phyloP scores from a whole-genome alignment of 2,888 invertebrate genomes.

The Ametastegia equiseti region DNA sequence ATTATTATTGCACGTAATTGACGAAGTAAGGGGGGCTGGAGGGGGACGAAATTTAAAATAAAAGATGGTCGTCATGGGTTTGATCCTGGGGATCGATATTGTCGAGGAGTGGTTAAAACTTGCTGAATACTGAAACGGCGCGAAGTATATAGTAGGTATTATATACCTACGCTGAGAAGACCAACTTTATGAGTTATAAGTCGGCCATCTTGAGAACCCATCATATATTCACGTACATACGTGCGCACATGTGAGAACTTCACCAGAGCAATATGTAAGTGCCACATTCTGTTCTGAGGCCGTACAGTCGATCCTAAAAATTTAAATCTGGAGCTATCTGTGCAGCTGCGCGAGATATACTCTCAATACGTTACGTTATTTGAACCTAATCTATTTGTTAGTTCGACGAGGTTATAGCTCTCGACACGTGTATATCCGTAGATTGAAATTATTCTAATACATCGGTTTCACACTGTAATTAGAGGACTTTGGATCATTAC shows the following conservation, averaged over 20 bases:
- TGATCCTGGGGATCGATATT: constrained; percentile 3
- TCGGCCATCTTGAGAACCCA: constrained; percentile 74
- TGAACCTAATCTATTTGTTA: too few relatives aligned
- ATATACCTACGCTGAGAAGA: constrained; percentile 51
- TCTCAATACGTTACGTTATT: too few relatives aligned
- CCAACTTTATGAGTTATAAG: constrained; percentile 74
- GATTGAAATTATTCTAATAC: too few relatives aligned
- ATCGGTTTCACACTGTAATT: too few relatives aligned
- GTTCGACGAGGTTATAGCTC: too few relatives aligned
- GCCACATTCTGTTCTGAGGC: constrained; percentile 68
- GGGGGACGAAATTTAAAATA: too few relatives aligned
- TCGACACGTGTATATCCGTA: too few relatives aligned
- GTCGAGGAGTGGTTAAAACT: not conserved
- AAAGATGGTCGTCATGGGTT: not conserved
- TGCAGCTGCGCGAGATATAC: too few relatives aligned
- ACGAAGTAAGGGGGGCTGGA: not conserved
- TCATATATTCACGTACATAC: constrained; percentile 72
- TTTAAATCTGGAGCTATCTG: constrained; percentile 30
- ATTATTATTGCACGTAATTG: not conserved
- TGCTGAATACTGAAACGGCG: constrained; percentile 41
- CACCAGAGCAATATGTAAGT: constrained; percentile 68
- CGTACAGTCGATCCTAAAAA: constrained; percentile 69
- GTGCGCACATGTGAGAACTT: constrained; percentile 67
- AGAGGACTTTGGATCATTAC: not conserved
- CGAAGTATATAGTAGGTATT: constrained; percentile 20